Conservation (phyloP, 1,140 invertebrate genomes). For the Drosophila nebulosa region DNA sequence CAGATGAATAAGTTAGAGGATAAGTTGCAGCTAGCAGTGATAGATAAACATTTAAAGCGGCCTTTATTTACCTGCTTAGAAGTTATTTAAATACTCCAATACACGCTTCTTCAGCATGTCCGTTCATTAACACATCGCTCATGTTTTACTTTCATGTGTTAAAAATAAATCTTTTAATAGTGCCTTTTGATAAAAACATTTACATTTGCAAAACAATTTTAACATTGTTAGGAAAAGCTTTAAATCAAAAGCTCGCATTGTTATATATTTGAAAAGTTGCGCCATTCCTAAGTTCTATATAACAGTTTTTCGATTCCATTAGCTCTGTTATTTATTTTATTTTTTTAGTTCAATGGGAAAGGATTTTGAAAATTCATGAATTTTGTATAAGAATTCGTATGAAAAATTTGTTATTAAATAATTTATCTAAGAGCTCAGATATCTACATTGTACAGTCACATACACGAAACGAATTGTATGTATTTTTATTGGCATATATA, state of each 20-base stretch:
- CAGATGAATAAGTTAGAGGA: conserved; percentile 13
- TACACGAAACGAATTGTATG: too few relatives aligned
- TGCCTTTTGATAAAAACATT: conserved; percentile 4
- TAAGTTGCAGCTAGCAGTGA: not conserved
- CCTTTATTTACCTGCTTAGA: conserved; percentile 48
- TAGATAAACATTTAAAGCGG: conserved; percentile 20
- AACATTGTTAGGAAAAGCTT: not conserved
- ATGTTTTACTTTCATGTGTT: conserved; percentile 27
- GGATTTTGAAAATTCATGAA: not conserved
- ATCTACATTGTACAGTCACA: too few relatives aligned
- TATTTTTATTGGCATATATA: too few relatives aligned
- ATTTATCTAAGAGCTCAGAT: not conserved
- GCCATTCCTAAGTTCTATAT: not conserved
- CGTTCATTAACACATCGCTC: conserved; percentile 26
- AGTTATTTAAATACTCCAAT: conserved; percentile 25
- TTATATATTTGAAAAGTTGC: not conserved
- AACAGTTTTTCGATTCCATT: not conserved
- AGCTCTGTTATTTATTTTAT: not conserved
- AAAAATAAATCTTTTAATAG: conserved; percentile 37
- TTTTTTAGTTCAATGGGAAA: not conserved
- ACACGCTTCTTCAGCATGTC: conserved; percentile 35
- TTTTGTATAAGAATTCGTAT: not conserved
- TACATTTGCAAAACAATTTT: not conserved
- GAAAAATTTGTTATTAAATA: not conserved
- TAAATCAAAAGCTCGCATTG: not conserved